phyloP scores from a whole-genome alignment of 2,888 invertebrate species.

The Cylloceria caligata region DNA sequence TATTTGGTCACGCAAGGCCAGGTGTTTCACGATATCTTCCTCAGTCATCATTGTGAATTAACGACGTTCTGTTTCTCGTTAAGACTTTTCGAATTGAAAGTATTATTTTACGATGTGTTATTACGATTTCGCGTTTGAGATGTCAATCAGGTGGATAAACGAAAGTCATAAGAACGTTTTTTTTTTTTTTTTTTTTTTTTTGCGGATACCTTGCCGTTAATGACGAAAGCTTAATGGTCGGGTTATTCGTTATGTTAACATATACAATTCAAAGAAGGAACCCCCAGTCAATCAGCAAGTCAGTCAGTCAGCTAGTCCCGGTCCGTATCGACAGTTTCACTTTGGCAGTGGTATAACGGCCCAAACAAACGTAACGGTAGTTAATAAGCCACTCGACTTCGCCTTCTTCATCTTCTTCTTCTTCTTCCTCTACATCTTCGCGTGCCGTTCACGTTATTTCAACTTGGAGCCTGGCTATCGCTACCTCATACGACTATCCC shows the following conservation, averaged over 20 bases:
- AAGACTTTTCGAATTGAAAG: not conserved
- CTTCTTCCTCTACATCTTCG: constrained; percentile 40
- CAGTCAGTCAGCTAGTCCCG: constrained; percentile 42
- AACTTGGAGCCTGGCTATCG: constrained; percentile 16
- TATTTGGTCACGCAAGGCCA: not conserved
- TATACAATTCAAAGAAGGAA: constrained; percentile 25
- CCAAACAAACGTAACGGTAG: constrained; percentile 84
- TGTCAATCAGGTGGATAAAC: constrained; percentile 67
- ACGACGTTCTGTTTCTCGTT: not conserved
- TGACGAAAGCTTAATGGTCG: constrained; percentile 56
- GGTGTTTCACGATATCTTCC: too few relatives aligned
- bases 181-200: not conserved
- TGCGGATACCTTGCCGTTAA: constrained; percentile 52
- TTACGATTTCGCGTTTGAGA: constrained; percentile 18
- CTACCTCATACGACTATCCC: constrained; percentile 35
- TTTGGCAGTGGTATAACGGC: constrained; percentile 83
- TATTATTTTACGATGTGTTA: constrained; percentile 10
- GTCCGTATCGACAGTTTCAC: constrained; percentile 76
- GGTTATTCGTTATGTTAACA: constrained; percentile 41
- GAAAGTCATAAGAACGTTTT: constrained; percentile 67
- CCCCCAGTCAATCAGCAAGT: constrained; percentile 35
- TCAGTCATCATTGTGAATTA: not conserved
- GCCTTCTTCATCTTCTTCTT: constrained; percentile 53
- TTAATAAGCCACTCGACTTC: constrained; percentile 80
- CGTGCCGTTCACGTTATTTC: constrained; percentile 37